phyloP scores from a whole-genome alignment of 2,113 vertebrate species.

The Cryptomyrus ogoouensis region DNA sequence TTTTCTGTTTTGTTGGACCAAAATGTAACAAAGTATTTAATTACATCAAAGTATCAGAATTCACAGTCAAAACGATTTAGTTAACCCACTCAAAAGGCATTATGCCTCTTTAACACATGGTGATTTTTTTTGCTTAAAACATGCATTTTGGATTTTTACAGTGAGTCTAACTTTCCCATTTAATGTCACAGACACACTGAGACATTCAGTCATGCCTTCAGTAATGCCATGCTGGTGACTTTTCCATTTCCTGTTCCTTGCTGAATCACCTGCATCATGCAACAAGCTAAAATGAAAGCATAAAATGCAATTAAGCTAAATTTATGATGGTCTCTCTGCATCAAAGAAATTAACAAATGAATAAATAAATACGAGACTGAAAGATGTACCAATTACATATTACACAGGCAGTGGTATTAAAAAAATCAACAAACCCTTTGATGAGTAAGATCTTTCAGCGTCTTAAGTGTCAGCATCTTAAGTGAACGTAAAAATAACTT shows the following conservation, averaged over 20 bases:
- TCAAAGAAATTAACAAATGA: background rate
- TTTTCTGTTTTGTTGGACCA: background rate
- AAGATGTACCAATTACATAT: background rate
- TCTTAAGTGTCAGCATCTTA: background rate
- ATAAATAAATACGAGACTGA: background rate
- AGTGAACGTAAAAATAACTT: background rate
- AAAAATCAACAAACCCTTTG: background rate
- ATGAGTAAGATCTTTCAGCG: background rate
- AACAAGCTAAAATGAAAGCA: background rate
- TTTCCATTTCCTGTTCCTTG: background rate
- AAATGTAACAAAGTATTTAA: background rate
- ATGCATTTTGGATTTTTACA: background rate
- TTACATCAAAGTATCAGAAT: background rate
- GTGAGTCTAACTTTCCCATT: background rate
- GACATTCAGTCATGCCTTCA: background rate
- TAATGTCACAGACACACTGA: background rate
- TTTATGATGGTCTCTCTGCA: background rate
- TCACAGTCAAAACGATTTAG: background rate
- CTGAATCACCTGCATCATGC: background rate
- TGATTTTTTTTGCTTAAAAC: background rate
- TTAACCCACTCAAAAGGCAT: background rate
- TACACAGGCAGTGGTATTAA: background rate
- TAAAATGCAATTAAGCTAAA: background rate
- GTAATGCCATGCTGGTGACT: background rate
- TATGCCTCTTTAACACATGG: background rate